These are phyloP conservation scores for Centropyge bicolor DNA, from an alignment of 2,797 vertebrate genomes.

Conservation along the genomic window DNA sequence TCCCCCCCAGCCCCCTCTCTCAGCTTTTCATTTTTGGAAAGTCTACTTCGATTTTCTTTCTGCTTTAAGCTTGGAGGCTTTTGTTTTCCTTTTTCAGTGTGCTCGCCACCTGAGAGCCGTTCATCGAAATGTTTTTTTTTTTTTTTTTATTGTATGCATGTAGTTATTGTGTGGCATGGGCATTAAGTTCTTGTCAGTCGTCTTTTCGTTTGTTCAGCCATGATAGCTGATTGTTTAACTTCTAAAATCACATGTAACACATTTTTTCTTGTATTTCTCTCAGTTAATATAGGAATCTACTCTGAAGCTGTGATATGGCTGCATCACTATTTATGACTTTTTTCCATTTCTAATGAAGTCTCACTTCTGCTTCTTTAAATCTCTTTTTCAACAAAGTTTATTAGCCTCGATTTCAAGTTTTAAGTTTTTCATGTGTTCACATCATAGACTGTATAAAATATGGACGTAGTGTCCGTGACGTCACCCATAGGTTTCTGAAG, in stretches of 20 bases:
- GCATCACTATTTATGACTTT: too few species aligned
- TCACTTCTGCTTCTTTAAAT: too few species aligned
- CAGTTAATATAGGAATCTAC: background rate
- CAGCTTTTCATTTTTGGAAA: conserved; percentile 40
- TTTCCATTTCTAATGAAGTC: too few species aligned
- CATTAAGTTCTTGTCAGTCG: background rate
- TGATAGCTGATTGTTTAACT: conserved; percentile 2
- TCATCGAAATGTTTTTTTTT: background rate
- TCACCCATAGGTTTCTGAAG: too few species aligned
- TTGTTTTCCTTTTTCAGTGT: background rate
- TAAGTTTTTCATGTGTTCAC: too few species aligned
- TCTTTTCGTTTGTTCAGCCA: conserved; percentile 11
- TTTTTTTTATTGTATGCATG: background rate
- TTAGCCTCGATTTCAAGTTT: too few species aligned
- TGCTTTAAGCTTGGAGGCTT: background rate
- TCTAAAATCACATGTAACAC: background rate
- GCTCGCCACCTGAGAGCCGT: conserved; percentile 18
- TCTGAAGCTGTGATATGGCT: too few species aligned
- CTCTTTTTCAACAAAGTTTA: too few species aligned
- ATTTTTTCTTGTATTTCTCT: background rate
- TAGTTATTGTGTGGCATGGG: background rate
- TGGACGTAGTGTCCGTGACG: too few species aligned
- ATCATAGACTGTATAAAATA: too few species aligned
- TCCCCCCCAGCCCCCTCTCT: background rate
- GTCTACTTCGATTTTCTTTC: conserved; percentile 31